Evolutionary conservation across 2,113 vertebrate species (phyloP), one percentile per base, ranked within the genome.

Genomic region (Cairina moschata): DNA sequence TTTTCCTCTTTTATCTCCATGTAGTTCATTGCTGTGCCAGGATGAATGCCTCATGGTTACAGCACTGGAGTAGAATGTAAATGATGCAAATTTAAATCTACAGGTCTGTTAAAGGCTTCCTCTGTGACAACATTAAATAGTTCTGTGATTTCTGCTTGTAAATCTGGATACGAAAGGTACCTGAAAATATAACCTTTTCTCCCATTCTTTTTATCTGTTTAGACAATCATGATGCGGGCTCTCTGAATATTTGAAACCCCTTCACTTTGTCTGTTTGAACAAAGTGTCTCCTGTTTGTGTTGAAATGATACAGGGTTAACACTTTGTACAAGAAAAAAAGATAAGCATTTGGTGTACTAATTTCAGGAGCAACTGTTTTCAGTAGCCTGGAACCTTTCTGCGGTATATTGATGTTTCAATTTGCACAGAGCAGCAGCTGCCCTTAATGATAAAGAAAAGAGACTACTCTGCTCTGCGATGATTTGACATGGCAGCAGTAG

Each of bases 341-440:
- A 93, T 68, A 95, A 95, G 80, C 73, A 21, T 91, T 96, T 82
- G 77, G 86, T 76, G 83, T 88, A 75, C 92, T 93, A 89, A 95
- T 95, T 97, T 82, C 89, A 79, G 86, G 77, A 97, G 93, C 83
- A 84, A 91, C 62, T 82, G 91, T 94, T 95, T 94, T 83, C 88
- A 92, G 91, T 68, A 89, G 92, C 93, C 94, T 95, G 93, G 91
- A 97, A 96, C 91, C 80, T 66, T 92, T 75, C 90, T 86, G 94
- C 77, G n/a, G 86, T 78, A 17, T 96, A 97, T 93, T 96, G 94
- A 96, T 95, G 86, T 95, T 97, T 96, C 93, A 95, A 95, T 96
- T 95, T 97, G 94, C 86, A 48, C 48, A n/a, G 74, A 93, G 77
- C 60, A 96, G 84, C 94, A 96, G 93, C 91, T 97, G 95, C 94